Base-by-base conservation (phyloP, 2,113 vertebrate genomes). In the Crotalus horridus region DNA sequence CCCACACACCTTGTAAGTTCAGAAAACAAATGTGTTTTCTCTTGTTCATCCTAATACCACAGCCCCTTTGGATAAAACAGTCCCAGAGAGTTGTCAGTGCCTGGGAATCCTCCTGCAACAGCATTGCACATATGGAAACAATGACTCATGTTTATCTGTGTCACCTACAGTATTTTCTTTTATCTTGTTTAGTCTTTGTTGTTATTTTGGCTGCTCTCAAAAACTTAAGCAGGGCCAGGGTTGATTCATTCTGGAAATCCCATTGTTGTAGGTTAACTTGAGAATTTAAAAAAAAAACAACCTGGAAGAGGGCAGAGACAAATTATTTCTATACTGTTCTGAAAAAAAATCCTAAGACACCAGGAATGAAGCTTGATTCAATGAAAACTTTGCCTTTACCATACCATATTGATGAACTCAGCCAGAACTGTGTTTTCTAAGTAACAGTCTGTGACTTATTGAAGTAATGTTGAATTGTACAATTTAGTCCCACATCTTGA, bases 51-150 rank as follows among this genome's bases (percentile, higher is more conserved):
- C 94, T 90, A 48, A 91, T 56, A 20, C 17, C 54, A 21, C 88
- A 87, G 88, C 56, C 55, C 29, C 20, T 93, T 91, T 53, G 0
- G 2, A 95, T 74, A 21, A 93, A 74, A 88, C 8, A 87, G 24
- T 61, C 11, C 17, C 94, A 91, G 59, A 85, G 86, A 93, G 56
- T 39, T 24, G 46, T 26, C 86, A 94, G n/a, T 91, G 56, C n/a
- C 53, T 59, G 59, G 92, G 59, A 95, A 94, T 94, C 88, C 74
- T 93, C 88, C 15, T 4, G 29, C 33, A 56, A n/a, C 94, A 94
- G 39, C 81, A 86, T 7, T 59, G 93, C 86, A 61, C 58, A 81
- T 39, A 43, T 29, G 58, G n/a, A 59, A 55, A n/a, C 43, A 86
- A 46, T 46, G 85, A 86, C 10, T 26, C 43, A 48, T 81, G n/a